A percentile compares a stretch with the other conserved stretches of the same genome.
phyloP scores from a whole-genome alignment of 1,140 invertebrate genomes.

The Pogonomyrmex californicus region DNA sequence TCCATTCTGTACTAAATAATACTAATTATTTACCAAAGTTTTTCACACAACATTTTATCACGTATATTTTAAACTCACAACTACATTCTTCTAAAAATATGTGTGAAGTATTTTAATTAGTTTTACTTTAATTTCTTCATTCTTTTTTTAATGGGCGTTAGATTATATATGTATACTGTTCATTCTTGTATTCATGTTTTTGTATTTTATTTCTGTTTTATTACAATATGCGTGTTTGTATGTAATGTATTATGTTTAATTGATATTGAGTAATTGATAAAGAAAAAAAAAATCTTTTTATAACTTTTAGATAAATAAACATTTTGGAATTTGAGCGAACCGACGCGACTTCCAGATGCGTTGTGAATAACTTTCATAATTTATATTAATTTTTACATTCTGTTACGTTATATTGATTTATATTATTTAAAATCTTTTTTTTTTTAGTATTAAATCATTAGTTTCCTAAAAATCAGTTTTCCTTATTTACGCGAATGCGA shows the following conservation, averaged over 20 bases:
- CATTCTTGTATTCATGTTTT: not conserved
- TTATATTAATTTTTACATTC: not conserved
- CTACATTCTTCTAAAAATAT: slow-evolving; percentile 1
- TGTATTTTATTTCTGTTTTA: not conserved
- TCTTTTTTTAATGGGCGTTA: not conserved
- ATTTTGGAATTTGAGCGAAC: not conserved
- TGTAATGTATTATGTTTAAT: not conserved
- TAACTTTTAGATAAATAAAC: not conserved
- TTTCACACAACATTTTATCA: slow-evolving; percentile 27
- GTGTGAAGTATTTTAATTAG: not conserved
- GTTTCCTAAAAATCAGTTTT: not conserved
- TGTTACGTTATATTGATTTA: not conserved
- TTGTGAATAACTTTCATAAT: not conserved
- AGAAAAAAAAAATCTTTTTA: not conserved
- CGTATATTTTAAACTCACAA: not conserved
- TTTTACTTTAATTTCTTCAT: not conserved
- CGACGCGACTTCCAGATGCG: not conserved
- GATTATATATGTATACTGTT: not conserved
- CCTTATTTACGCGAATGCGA: not conserved
- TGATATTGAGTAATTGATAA: not conserved
- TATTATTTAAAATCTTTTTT: too few relatives aligned
- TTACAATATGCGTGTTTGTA: not conserved
- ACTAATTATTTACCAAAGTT: slow-evolving; percentile 13
- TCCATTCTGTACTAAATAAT: slow-evolving; percentile 77
- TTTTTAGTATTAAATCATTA: not conserved